Percentiles rank a stretch among this genome's conserved stretches.
Conservation (phyloP, 2,888 invertebrate genomes). For the Syrista parreyssii region DNA sequence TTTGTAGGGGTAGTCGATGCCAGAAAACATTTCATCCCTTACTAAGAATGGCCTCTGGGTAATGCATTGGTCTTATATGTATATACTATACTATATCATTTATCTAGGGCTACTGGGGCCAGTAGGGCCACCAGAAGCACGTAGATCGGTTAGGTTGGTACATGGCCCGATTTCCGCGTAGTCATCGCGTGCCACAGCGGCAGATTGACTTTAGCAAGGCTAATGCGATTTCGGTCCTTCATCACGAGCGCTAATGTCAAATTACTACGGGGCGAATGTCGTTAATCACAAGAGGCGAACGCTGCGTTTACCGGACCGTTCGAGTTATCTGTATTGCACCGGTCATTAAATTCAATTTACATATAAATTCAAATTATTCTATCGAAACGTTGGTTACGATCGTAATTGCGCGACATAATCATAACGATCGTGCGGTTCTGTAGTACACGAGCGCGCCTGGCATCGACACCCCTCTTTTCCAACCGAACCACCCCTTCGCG, state of each 20-base stretch:
- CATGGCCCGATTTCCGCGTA: neutral
- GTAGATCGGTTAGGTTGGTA: neutral
- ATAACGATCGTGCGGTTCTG: slow-evolving; percentile 36
- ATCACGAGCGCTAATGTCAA: slow-evolving; percentile 45
- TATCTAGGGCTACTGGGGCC: neutral
- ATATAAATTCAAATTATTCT: slow-evolving; percentile 62
- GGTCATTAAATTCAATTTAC: slow-evolving; percentile 62
- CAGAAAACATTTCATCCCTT: neutral
- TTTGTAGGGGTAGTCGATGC: neutral
- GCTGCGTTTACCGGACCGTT: slow-evolving; percentile 19
- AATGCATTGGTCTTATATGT: neutral
- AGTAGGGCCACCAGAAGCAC: neutral
- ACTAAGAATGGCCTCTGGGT: neutral
- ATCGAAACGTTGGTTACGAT: slow-evolving; percentile 49
- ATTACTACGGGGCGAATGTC: slow-evolving; percentile 45
- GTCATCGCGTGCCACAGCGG: neutral
- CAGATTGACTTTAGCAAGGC: slow-evolving; percentile 33
- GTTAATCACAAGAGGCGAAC: slow-evolving; percentile 52
- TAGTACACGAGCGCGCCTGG: slow-evolving; percentile 24
- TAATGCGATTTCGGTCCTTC: slow-evolving; percentile 45
- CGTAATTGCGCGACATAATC: slow-evolving; percentile 47
- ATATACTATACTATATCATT: neutral
- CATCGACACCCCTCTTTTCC: neutral
- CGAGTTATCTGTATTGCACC: slow-evolving; percentile 51
- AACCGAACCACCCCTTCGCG: neutral